These are phyloP conservation scores for Iphiclides podalirius DNA, from an alignment of 2,888 invertebrate genomes.

Conservation along the genomic window DNA sequence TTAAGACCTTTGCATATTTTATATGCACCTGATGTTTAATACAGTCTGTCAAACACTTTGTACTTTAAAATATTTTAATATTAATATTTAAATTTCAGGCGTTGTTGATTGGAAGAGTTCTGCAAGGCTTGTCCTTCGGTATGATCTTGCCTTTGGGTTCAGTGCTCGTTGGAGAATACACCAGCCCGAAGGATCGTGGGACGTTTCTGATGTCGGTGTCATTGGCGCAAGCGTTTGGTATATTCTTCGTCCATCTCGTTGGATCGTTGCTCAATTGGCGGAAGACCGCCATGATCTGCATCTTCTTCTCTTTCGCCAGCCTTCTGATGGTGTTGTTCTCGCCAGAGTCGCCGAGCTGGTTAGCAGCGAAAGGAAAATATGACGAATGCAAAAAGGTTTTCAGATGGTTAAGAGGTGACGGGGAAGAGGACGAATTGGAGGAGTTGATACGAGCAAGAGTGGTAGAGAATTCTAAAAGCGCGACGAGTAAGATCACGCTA, in stretches of 20 bases:
- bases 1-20: too few relatives aligned
- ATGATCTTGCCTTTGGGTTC: slow-evolving; percentile 67
- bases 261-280: slow-evolving; percentile 80
- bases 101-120: slow-evolving; percentile 45
- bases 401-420: slow-evolving; percentile 75
- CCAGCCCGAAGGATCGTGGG: slow-evolving; percentile 80
- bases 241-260: slow-evolving; percentile 79
- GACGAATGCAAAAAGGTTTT: slow-evolving; percentile 76
- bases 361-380: slow-evolving; percentile 73
- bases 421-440: slow-evolving; percentile 55
- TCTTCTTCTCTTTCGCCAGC: slow-evolving; percentile 62
- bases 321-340: slow-evolving; percentile 54
- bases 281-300: slow-evolving; percentile 68
- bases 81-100: slow-evolving; percentile 38
- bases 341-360: slow-evolving; percentile 83
- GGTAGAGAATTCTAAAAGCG: slow-evolving; percentile 31
- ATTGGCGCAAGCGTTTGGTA: slow-evolving; percentile 77
- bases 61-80: too few relatives aligned
- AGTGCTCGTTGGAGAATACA: slow-evolving; percentile 75
- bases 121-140: slow-evolving; percentile 71
- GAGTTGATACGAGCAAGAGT: slow-evolving; percentile 47
- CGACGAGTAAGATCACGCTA: slow-evolving; percentile 28
- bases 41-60: too few relatives aligned
- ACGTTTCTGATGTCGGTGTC: slow-evolving; percentile 79
- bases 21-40: too few relatives aligned